Base-by-base conservation (phyloP, 2,888 invertebrate species). In the Ormyrus labotus region DNA sequence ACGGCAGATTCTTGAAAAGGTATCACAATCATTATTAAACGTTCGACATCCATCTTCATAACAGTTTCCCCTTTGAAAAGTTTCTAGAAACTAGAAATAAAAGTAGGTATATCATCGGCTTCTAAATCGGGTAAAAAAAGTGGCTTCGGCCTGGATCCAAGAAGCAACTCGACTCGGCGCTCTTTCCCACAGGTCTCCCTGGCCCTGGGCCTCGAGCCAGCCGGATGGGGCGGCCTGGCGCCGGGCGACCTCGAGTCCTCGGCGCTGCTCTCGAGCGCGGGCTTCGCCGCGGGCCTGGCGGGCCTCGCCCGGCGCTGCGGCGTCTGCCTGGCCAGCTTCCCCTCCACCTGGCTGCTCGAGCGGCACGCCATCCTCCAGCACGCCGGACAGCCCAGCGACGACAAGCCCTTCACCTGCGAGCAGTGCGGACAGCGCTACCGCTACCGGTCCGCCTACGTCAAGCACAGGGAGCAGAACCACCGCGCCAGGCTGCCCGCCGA, bases 401-500 rank as follows among this genome's bases (percentile, higher is more conserved):
- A 97, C 90, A 97, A 97, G 88, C 96, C 97, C 11, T 97, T 96
- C 91, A 96, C 96, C 61, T 97, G 97, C 91, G 97, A 97, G 87
- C 97, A 97, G 89, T 97, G 97, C 90, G 97, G 97, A 6, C 97
- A 97, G 88, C 96, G 96, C 87, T 97, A 97, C 92, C 94, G 96
- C 84, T 97, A 97, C 90, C 93, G 96, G 81, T 97, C 96, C 60
- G 96, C 97, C 55, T 95, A 95, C 89, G 94, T 95, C 68, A 95
- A 95, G 88, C 97, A 97, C 89, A 94, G 96, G 73, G 97, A 97
- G 89, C 97, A 97, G 89, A 97, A 97, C 89, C 97, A 97, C 88
- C 94, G 96, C 34, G 96, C 97, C 3, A 93, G 96, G 19, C 92
- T 97, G 64, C 97, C 97, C 2, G 97, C 97, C 48, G 97, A 97